A percentile compares a stretch with the other conserved stretches of the same genome.
Conservation (phyloP, 1,140 invertebrate genomes). For the Apis dorsata region DNA sequence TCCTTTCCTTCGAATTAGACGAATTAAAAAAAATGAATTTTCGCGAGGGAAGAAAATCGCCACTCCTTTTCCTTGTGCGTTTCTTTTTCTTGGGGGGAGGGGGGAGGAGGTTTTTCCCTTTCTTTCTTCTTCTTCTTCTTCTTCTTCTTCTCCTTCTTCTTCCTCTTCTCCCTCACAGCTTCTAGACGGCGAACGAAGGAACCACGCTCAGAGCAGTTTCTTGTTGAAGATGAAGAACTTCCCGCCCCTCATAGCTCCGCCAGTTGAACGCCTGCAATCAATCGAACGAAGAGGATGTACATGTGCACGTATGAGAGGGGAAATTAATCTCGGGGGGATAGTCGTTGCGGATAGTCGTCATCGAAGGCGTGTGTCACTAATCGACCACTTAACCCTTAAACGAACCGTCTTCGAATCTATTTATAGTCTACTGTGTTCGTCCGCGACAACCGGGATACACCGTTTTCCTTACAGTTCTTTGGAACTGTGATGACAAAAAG, state of each 20-base stretch:
- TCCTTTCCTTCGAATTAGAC: no score
- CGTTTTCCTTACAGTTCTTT: no score
- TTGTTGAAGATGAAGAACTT: conserved; percentile 70
- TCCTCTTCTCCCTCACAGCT: neutral
- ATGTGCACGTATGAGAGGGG: neutral
- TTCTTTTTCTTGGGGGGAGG: neutral
- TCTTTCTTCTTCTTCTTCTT: neutral
- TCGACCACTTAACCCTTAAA: conserved; percentile 13
- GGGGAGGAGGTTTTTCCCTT: neutral
- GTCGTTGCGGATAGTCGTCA: no score
- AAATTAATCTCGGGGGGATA: neutral
- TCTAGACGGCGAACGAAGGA: no score
- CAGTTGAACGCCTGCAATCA: conserved; percentile 48
- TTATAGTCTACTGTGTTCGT: neutral
- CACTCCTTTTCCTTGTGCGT: no score
- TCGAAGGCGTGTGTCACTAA: neutral
- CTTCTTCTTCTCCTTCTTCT: neutral
- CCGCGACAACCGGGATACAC: neutral
- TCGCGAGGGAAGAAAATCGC: no score
- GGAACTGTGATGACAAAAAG: no score
- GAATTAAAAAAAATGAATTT: neutral
- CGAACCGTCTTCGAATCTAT: neutral
- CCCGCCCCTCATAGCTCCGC: conserved; percentile 61
- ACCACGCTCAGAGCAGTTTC: conserved; percentile 58
- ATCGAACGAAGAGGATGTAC: conserved; percentile 21